These are phyloP conservation scores for Euzophera pinguis DNA, from an alignment of 2,888 invertebrate species.

Conservation along the genomic window DNA sequence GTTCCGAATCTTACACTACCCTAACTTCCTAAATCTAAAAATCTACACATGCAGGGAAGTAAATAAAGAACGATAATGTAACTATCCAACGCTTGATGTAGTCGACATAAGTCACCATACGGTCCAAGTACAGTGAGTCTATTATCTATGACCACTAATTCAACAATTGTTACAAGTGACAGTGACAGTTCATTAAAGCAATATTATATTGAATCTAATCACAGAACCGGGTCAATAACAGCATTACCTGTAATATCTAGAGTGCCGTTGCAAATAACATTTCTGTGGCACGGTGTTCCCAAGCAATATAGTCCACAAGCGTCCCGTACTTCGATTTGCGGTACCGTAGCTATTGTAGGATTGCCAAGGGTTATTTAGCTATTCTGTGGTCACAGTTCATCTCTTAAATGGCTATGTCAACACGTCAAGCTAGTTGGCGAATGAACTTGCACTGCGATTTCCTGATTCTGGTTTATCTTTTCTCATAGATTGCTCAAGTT, in stretches of 20 bases:
- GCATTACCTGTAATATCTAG: neutral
- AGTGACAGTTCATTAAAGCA: neutral
- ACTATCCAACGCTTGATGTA: too few relatives aligned
- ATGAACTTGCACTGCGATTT: neutral
- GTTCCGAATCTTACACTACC: too few relatives aligned
- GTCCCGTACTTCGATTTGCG: constrained; percentile 4
- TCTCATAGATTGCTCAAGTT: too few relatives aligned
- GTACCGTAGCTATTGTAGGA: neutral
- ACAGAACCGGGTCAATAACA: neutral
- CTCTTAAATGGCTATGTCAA: neutral
- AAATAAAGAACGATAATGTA: too few relatives aligned
- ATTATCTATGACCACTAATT: neutral
- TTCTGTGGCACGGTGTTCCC: neutral
- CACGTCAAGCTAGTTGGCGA: neutral
- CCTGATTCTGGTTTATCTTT: neutral
- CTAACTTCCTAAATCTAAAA: too few relatives aligned
- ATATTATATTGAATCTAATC: neutral
- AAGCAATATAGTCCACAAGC: neutral
- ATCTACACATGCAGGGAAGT: too few relatives aligned
- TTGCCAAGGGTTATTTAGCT: constrained; percentile 2
- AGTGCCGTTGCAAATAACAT: constrained; percentile 7
- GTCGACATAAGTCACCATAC: too few relatives aligned
- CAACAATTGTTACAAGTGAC: neutral
- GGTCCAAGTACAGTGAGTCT: too few relatives aligned
- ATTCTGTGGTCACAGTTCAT: neutral